Evolutionary conservation across 2,888 invertebrate genomes (phyloP), one percentile per base, ranked within the genome.

Genomic region (Hypena proboscidalis): DNA sequence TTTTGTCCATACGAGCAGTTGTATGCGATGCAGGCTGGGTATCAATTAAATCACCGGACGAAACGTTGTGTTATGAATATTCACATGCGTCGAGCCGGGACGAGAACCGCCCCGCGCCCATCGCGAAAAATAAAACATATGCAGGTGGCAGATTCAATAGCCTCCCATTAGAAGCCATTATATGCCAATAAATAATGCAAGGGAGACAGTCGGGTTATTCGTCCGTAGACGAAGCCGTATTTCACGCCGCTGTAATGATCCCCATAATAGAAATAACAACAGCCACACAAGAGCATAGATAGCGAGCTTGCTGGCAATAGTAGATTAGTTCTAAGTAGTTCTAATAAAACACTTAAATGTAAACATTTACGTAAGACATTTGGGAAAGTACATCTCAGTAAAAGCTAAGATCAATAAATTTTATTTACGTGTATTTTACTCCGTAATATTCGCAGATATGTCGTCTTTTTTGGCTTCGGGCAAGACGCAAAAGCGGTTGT

Each of bases 161-260:
- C 83, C 80, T 77, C 80, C 87, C 82, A 91, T 91, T 90, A 90
- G 84, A 81, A 82, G 75, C 83, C 82, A 91, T 91, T 91, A 90
- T 86, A 77, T 79, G 84, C 79, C 84, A 84, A 90, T 90, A 90
- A 91, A 91, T 91, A 88, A 85, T 80, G 69, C 61, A 61, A 73
- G 82, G 68, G 79, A 85, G 87, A 85, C 83, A 83, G 83, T 77
- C 71, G 70, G 63, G 72, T 77, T 77, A 79, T 86, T 80, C 82
- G 75, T 83, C 80, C 71, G 67, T 71, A 78, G 78, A 74, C 71
- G 70, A 70, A 66, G 79, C 74, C 75, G 82, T 87, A 88, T 87
- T 77, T 89, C 81, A 85, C 74, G 73, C 66, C 63, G 59, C 65
- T 58, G 77, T 88, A 86, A 88, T 86, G 79, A 80, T 80, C 72